phyloP scores from a whole-genome alignment of 2,113 vertebrate species.

The Indicator indicator region DNA sequence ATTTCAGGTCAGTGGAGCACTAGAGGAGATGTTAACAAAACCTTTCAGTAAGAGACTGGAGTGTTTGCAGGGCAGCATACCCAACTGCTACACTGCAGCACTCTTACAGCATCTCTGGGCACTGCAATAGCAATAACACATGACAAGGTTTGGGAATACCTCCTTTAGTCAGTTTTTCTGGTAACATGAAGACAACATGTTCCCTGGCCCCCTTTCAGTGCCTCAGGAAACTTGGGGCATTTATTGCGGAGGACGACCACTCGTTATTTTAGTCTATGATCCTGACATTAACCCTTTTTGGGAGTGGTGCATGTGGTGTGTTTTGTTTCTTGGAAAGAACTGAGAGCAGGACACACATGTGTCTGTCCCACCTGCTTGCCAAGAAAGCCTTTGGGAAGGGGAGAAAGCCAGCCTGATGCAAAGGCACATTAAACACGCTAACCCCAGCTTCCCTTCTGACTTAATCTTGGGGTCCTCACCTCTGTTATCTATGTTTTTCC shows the following conservation, averaged over 20 bases:
- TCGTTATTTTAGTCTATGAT: not conserved
- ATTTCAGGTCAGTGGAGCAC: not conserved
- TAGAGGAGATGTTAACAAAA: slow-evolving; percentile 20
- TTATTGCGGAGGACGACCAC: not conserved
- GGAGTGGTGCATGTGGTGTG: not conserved
- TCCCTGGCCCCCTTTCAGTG: not conserved
- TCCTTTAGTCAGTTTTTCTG: not conserved
- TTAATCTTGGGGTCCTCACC: not conserved
- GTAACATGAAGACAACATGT: not conserved
- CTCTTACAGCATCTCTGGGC: not conserved
- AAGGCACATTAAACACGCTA: accelerated
- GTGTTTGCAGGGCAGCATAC: not conserved
- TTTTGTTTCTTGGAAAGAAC: not conserved
- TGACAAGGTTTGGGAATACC: not conserved
- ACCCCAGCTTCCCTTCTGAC: not conserved
- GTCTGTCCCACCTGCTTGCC: not conserved
- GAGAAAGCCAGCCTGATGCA: not conserved
- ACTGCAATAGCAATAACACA: not conserved
- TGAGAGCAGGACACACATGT: accelerated
- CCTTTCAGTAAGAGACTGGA: not conserved
- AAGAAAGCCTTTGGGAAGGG: not conserved
- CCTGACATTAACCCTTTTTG: not conserved
- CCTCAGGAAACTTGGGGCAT: not conserved
- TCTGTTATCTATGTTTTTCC: not conserved
- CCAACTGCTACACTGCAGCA: not conserved